Base-by-base conservation (phyloP, 2,113 vertebrate species). In the Oryzias curvinotus region DNA sequence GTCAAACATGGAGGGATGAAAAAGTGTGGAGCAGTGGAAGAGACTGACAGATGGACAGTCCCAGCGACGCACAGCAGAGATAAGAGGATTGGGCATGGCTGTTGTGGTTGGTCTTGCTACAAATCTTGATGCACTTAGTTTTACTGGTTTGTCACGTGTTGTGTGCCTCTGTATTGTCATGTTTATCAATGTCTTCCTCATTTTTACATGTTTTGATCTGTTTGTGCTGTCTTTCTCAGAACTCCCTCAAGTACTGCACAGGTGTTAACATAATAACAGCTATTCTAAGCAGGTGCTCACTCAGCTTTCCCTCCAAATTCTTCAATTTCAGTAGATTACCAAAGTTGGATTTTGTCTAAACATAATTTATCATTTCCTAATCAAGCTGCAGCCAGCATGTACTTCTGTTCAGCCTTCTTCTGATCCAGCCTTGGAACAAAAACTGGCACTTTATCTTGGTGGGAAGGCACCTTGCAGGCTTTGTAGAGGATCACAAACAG, bases 391-490 rank as follows among this genome's bases (percentile, higher is more conserved):
- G 83, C 81, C 75, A 92, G 71, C 58, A 91, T 82, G 78, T 91
- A 92, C 73, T 88, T 92, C 14, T 91, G 81, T 52, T 90, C 87
- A 4, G 60, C 65, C 12, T 41, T 87, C 53, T 81, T 71, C 48
- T 75, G 75, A 30, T 75, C 73, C 6, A 64, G 76, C 30, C 45
- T 23, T 14, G 61, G 17, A n/a, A 44, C 42, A 26, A 88, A 77
- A 48, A 56, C 73, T 1, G 80, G 73, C 23, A 71, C 30, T 61
- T 75, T 91, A 53, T 89, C 86, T 44, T 69, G 89, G 52, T 64
- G 78, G 54, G 92, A 91, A 60, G 92, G 92, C 66, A 92, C 90
- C 77, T 91, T 85, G 77, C 92, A 93, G 62, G 92, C 92, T 69
- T 91, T 92, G 86, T 84, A 93, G 53, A 93, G 84, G 76, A 93